Percentiles rank a stretch among this genome's conserved stretches.
Evolutionary conservation across 2,888 invertebrate genomes (phyloP).

Genomic region (Tipula helvola): DNA sequence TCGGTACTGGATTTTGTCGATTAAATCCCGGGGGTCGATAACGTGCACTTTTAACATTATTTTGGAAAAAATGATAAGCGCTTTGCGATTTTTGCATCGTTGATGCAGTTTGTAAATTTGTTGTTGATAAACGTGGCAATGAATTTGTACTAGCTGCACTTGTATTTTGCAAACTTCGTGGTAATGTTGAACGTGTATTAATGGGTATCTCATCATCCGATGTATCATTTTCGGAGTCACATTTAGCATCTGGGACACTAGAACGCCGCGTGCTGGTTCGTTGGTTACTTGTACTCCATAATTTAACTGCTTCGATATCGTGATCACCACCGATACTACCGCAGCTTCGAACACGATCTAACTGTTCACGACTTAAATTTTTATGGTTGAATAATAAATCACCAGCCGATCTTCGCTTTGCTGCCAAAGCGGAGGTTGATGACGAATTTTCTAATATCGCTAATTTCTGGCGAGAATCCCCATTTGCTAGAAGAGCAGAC

Average conservation of each 20-base stretch:
- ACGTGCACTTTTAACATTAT: constrained; percentile 70
- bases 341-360: constrained; percentile 63
- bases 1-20: constrained; percentile 45
- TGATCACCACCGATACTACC: constrained; percentile 64
- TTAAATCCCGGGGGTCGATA: constrained; percentile 75
- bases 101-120: constrained; percentile 29
- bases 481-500: constrained; percentile 70
- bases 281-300: constrained; percentile 28
- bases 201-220: constrained; percentile 41
- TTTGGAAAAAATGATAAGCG: constrained; percentile 44
- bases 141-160: constrained; percentile 56
- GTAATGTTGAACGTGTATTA: constrained; percentile 46
- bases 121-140: constrained; percentile 58
- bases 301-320: constrained; percentile 29
- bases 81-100: constrained; percentile 51
- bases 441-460: constrained; percentile 49
- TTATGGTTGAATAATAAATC: constrained; percentile 69
- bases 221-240: constrained; percentile 35
- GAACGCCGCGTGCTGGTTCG: constrained; percentile 37
- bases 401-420: constrained; percentile 70
- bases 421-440: constrained; percentile 53
- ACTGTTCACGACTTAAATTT: constrained; percentile 62
- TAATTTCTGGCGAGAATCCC: constrained; percentile 70
- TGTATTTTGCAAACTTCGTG: constrained; percentile 46
- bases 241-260: constrained; percentile 44